phyloP scores from a whole-genome alignment of 2,113 vertebrate species.

The Nestor notabilis region DNA sequence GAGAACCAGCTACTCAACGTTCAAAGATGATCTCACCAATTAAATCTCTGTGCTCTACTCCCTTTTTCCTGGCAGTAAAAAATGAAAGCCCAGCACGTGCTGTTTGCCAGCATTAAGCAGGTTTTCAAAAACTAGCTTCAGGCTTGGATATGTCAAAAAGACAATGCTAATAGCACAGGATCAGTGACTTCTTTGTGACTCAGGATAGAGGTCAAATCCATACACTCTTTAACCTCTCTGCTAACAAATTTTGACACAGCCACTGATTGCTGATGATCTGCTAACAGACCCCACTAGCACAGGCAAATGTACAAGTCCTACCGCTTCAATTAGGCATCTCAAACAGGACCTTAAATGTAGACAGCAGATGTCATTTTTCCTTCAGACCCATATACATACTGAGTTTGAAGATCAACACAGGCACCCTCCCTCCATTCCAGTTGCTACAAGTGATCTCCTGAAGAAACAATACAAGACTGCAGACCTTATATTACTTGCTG shows the following conservation, averaged over 20 bases:
- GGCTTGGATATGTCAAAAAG: not conserved
- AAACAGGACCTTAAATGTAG: not conserved
- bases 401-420: not conserved
- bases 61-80: conserved; percentile 10
- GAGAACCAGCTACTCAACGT: not conserved
- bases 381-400: not conserved
- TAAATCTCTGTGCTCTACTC: conserved; percentile 11
- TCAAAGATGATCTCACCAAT: not conserved
- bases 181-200: conserved; percentile 4
- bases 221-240: not conserved
- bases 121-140: not conserved
- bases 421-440: not conserved
- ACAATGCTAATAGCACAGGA: conserved; percentile 8
- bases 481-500: not conserved
- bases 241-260: not conserved
- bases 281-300: not conserved
- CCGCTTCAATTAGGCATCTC: not conserved
- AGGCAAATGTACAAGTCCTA: not conserved
- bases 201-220: conserved; percentile 5
- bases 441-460: not conserved
- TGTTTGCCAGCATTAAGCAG: conserved; percentile 2
- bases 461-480: not conserved
- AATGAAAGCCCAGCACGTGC: not conserved
- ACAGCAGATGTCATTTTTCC: not conserved
- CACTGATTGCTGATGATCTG: not conserved